phyloP scores from a whole-genome alignment of 2,888 invertebrate species.

The Melanotus villosus region DNA sequence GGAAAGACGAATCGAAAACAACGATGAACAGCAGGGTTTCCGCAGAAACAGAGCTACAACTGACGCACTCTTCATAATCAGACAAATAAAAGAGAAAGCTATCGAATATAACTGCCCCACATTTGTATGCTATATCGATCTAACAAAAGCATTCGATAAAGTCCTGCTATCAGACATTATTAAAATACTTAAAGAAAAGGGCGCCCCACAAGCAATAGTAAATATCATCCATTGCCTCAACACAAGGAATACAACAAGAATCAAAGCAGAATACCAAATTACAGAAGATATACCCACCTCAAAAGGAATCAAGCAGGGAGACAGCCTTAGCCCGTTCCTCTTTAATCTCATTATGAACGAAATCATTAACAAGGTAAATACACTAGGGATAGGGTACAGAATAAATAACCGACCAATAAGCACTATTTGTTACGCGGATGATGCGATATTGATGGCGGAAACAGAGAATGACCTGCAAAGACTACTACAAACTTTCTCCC shows the following conservation, averaged over 20 bases:
- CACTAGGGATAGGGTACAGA: background rate
- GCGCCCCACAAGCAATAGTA: background rate
- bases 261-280: background rate
- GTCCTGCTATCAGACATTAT: background rate
- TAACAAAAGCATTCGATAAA: slow-evolving; percentile 1
- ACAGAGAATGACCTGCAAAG: background rate
- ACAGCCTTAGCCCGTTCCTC: too few relatives aligned
- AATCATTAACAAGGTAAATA: background rate
- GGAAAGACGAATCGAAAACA: slow-evolving; percentile 1
- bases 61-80: background rate
- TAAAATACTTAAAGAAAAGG: slow-evolving; percentile 5
- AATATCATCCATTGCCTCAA: background rate
- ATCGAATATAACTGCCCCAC: slow-evolving; percentile 3
- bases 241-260: slow-evolving; percentile 1
- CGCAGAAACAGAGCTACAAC: background rate
- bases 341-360: background rate
- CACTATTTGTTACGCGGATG: background rate
- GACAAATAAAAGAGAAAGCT: background rate
- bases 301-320: slow-evolving; percentile 6
- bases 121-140: background rate
- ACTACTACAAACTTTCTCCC: background rate
- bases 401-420: slow-evolving; percentile 5
- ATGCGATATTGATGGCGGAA: background rate
- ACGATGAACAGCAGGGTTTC: background rate
- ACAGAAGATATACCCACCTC: background rate